A percentile compares a stretch with the other conserved stretches of the same genome.
These are phyloP conservation scores for Anser brachyrhynchus DNA, from an alignment of 2,113 vertebrate genomes.

Conservation along the genomic window DNA sequence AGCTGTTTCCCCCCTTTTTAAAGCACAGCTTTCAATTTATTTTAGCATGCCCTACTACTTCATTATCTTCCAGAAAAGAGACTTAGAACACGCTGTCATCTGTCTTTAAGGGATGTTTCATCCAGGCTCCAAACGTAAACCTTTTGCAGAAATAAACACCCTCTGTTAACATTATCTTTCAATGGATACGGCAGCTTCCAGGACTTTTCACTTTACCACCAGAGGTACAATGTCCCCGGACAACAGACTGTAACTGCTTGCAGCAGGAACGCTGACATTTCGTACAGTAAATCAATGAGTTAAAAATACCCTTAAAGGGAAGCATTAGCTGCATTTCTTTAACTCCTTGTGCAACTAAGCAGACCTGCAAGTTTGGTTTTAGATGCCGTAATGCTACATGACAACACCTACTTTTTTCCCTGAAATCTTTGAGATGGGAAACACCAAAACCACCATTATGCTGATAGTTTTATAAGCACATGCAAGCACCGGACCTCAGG, in stretches of 20 bases:
- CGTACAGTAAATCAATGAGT: neutral
- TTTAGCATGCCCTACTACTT: neutral
- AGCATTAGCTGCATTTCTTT: fast-evolving
- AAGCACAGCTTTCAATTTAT: neutral
- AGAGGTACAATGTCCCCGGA: neutral
- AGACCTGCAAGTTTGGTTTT: neutral
- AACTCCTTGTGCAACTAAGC: neutral
- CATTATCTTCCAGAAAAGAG: neutral
- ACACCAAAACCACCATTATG: neutral
- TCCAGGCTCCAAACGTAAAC: neutral
- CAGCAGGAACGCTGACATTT: neutral
- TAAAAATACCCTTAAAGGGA: neutral
- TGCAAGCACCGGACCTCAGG: neutral
- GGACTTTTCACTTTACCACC: neutral
- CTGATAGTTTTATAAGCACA: neutral
- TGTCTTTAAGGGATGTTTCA: neutral
- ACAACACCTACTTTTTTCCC: neutral
- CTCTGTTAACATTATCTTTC: neutral
- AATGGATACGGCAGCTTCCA: neutral
- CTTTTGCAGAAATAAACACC: neutral
- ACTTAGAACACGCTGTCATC: fast-evolving
- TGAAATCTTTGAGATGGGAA: neutral
- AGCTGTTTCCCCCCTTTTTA: neutral
- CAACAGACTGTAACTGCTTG: fast-evolving
- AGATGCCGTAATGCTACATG: neutral